Evolutionary conservation across 2,113 vertebrate species (phyloP).

Genomic region (Chauna torquata): DNA sequence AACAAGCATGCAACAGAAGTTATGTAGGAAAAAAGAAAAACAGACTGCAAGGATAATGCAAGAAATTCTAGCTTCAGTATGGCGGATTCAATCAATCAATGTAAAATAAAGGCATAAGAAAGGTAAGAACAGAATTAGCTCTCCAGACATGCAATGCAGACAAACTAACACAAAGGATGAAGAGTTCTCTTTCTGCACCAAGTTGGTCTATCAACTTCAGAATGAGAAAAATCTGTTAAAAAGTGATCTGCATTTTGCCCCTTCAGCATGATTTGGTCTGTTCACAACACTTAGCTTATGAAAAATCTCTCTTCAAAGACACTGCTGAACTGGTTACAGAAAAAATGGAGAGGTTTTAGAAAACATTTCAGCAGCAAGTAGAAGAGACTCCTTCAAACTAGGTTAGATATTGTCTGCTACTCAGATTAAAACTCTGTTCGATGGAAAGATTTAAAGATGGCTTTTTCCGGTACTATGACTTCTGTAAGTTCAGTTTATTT

Average conservation of each 20-base stretch:
- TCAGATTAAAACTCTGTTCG: neutral
- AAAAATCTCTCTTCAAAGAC: neutral
- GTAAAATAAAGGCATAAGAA: neutral
- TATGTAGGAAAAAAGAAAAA: neutral
- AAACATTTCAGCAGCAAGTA: neutral
- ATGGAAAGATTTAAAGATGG: neutral
- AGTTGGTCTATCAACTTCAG: neutral
- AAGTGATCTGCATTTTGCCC: neutral
- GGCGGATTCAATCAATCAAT: neutral
- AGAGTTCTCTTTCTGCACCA: neutral
- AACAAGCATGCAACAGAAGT: neutral
- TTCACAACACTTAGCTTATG: neutral
- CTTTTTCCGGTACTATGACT: neutral
- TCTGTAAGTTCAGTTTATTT: neutral
- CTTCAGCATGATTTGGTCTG: neutral
- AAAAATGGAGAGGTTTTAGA: neutral
- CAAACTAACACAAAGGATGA: neutral
- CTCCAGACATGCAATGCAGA: neutral
- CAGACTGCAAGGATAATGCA: neutral
- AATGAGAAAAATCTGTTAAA: neutral
- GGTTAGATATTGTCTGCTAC: neutral
- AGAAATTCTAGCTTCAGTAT: neutral
- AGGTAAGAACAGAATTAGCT: neutral
- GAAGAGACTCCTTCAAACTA: neutral
- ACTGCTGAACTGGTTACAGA: neutral